phyloP scores from a whole-genome alignment of 2,888 invertebrate species.

The Timandra comae region DNA sequence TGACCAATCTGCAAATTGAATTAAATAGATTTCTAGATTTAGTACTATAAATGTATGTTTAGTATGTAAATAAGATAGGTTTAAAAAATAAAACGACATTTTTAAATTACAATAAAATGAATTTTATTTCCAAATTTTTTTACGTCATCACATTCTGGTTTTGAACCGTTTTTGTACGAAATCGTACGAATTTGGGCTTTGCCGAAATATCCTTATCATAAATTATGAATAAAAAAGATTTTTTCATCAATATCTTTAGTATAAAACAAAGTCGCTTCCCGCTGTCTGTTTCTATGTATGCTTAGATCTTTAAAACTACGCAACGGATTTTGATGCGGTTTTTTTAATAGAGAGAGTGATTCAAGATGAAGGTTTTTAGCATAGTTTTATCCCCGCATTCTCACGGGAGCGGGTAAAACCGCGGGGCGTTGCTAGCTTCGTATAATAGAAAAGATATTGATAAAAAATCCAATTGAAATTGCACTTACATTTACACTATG shows the following conservation, averaged over 20 bases:
- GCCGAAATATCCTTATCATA: conserved; percentile 26
- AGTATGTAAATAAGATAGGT: too few relatives aligned
- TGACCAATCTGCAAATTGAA: too few relatives aligned
- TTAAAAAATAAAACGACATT: conserved; percentile 7
- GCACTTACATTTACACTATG: conserved; percentile 16
- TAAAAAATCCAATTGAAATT: neutral
- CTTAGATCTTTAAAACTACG: too few relatives aligned
- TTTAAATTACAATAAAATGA: conserved; percentile 15
- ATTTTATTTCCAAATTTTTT: conserved; percentile 25
- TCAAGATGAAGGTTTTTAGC: neutral
- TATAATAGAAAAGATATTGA: conserved; percentile 6
- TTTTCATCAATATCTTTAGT: conserved; percentile 4
- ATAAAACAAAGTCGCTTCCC: neutral
- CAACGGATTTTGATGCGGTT: too few relatives aligned
- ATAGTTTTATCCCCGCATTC: neutral
- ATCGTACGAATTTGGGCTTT: conserved; percentile 24
- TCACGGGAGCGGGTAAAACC: too few relatives aligned
- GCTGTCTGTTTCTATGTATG: too few relatives aligned
- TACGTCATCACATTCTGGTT: conserved; percentile 26
- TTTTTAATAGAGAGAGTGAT: too few relatives aligned
- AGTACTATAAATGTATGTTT: too few relatives aligned
- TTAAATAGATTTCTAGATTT: too few relatives aligned
- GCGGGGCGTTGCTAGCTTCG: too few relatives aligned
- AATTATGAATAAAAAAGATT: too few relatives aligned
- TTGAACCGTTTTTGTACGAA: conserved; percentile 20